Conservation (phyloP, 2,888 invertebrate species). For the Boloria selene region DNA sequence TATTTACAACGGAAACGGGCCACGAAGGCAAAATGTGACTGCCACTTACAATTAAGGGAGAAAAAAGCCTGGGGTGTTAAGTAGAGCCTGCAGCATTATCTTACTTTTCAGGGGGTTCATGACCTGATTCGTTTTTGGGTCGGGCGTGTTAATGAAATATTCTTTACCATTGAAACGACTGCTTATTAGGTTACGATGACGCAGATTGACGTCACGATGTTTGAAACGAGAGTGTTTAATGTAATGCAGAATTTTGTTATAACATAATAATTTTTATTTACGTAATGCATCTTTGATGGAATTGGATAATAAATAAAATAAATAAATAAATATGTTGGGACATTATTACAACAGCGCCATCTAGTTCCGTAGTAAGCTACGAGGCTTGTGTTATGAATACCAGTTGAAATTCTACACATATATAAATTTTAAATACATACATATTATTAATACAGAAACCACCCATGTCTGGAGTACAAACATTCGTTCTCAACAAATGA, state of each 20-base stretch:
- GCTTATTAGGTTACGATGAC: constrained; percentile 50
- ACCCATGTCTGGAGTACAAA: too few species aligned
- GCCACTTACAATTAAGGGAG: constrained; percentile 56
- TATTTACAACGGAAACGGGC: constrained; percentile 46
- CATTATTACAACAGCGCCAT: too few species aligned
- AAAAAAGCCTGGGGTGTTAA: constrained; percentile 56
- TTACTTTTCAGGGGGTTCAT: constrained; percentile 52
- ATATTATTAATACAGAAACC: too few species aligned
- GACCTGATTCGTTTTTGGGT: constrained; percentile 62
- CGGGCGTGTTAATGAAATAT: constrained; percentile 69
- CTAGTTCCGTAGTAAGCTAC: too few species aligned
- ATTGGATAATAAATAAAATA: too few species aligned
- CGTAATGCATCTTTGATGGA: background rate
- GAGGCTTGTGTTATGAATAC: too few species aligned
- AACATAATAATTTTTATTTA: background rate
- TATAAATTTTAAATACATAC: too few species aligned
- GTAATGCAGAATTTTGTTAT: constrained; percentile 10
- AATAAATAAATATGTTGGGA: too few species aligned
- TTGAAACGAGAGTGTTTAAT: constrained; percentile 23
- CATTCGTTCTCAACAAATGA: too few species aligned
- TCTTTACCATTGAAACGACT: constrained; percentile 63
- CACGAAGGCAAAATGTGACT: constrained; percentile 45
- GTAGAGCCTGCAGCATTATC: constrained; percentile 60
- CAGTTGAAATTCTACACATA: too few species aligned
- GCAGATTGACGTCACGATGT: constrained; percentile 31